Conservation (phyloP, 2,113 vertebrate genomes). For the Protobothrops flavoviridis region DNA sequence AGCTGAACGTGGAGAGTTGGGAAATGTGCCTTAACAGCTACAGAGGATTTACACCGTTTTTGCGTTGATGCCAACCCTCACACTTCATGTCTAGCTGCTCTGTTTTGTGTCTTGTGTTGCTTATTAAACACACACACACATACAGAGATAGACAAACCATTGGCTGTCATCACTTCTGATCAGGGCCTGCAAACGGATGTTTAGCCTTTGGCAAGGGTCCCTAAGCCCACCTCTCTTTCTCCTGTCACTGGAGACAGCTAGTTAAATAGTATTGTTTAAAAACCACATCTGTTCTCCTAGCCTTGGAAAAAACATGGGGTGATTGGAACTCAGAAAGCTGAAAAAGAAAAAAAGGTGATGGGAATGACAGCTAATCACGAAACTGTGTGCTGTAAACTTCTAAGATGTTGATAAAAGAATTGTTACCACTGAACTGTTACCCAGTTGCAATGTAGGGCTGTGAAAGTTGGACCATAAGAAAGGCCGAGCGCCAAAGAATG, state of each 20-base stretch:
- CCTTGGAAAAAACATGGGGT: neutral
- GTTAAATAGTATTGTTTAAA: constrained; percentile 19
- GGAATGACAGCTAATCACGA: neutral
- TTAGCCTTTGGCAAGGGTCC: constrained; percentile 15
- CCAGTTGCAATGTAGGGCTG: no score
- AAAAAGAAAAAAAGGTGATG: no score
- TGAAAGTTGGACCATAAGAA: no score
- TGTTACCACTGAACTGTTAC: neutral
- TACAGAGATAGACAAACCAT: neutral
- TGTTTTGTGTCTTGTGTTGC: constrained; percentile 19
- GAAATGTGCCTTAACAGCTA: neutral
- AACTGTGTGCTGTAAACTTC: neutral
- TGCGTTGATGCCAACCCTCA: neutral
- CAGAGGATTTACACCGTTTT: neutral
- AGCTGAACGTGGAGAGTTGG: neutral
- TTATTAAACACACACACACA: neutral
- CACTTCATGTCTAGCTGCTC: neutral
- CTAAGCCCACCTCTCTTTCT: neutral
- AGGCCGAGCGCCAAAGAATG: no score
- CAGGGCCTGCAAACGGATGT: constrained; percentile 20
- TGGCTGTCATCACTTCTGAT: constrained; percentile 2
- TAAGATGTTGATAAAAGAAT: neutral
- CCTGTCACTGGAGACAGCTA: neutral
- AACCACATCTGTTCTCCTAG: neutral
- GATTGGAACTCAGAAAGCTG: neutral